Evolutionary conservation across 2,888 invertebrate genomes (phyloP), one percentile per base, ranked within the genome.

Genomic region (Rhopalosiphum nymphaeae): DNA sequence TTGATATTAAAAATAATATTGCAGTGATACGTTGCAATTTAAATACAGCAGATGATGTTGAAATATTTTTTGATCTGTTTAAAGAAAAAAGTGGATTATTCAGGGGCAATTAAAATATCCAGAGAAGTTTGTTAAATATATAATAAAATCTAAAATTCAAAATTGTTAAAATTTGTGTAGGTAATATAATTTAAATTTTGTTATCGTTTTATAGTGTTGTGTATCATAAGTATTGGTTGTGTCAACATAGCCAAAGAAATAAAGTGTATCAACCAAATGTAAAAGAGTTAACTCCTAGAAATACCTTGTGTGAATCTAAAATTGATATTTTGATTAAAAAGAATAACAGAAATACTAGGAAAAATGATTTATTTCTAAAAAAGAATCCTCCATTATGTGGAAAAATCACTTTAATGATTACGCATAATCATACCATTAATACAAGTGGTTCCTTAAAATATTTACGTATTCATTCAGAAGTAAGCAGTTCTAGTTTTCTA

Each of bases 21-120:
- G 85, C 42, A 87, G 87, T 87, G 87, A 87, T 87, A 87, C 87
- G 49, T 84, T 84, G 84, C 21, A 84, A 53, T 53, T 53, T 53
- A 53, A 53, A 53, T 16, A 53, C 53, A 53, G 16, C 16, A 53
- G 16, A 16, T 53, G 53, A 53, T 53, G 16, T 16, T 53, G 53
- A 13, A 53, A 16, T 53, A 53, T 16, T 53, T 53, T 53, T 53
- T 53, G 16, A 53, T 53, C 16, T 53, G 53, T 53, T 53, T 53
- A 53, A 53, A 53, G 44, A 53, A 53, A 53, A 53, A 53, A 53
- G 53, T 53, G 53, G 53, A 53, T 53, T 53, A 13, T 53, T 53
- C 53, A 53, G 16, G 53, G 53, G 16, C 13, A 53, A 53, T 53
- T 16, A 16, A 53, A 53, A 16, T 13, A 53, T 53, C 53, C 53